Evolutionary conservation across 1,140 invertebrate species (phyloP), one percentile per base, ranked within the genome.

Genomic region (Pantala flavescens): DNA sequence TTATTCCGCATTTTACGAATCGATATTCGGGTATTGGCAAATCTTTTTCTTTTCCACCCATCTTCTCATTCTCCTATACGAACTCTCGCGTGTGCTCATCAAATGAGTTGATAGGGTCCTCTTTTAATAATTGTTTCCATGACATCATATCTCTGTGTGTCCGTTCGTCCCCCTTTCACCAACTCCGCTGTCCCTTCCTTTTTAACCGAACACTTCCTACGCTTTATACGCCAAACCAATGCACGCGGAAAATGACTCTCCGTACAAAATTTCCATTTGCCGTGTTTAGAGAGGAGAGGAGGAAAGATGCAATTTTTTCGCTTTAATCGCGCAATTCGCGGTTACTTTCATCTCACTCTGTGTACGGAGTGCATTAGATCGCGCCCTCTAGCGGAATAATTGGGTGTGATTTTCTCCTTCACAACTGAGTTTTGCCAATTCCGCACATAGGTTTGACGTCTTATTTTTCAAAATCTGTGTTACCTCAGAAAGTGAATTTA

Each of bases 161-260:
- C 49, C 49, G 16, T 21, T 63, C 12, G 3, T 63, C 49, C 49
- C 49, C 49, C 49, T 63, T 21, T 16, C 49, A 12, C 28, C 28
- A 5, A 5, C 9, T 9, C 9, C 28, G 2, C 28, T 63, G 49
- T 63, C 49, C 49, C 49, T 63, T 21, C 49, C 49, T 63, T 63
- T 63, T 63, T 19, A 63, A 7, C 49, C 49, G 12, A 63, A 3
- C 49, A 63, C 49, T 21, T 63, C 49, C 49, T 63, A 1, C 49
- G 5, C 49, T 21, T 21, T 16, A 21, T 12, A 63, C 49, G 12
- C 49, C 16, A 14, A 63, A 63, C 49, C 49, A 63, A 19, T 63
- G 49, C 49, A 63, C 49, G 49, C n/a, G 49, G 49, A 16, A 63
- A 63, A 63, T 63, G 49, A 63, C 49, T 63, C 49, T 63, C n/a